A percentile compares a stretch with the other conserved stretches of the same genome.
Evolutionary conservation across 2,797 vertebrate species (phyloP).

Genomic region (Cirrhinus molitorella): DNA sequence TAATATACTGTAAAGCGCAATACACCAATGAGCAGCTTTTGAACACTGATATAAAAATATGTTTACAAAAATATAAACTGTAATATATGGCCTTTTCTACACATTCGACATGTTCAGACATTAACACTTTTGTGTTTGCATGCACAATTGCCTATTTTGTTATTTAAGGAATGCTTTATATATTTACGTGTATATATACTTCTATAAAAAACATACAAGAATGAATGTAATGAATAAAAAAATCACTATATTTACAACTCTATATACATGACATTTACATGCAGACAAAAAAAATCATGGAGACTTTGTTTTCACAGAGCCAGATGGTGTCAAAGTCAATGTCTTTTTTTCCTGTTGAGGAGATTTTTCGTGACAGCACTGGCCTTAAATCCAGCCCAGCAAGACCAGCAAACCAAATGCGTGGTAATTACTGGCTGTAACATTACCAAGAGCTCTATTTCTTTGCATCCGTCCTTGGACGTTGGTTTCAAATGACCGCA

Average conservation of each 20-base stretch:
- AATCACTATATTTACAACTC: conserved; percentile 52
- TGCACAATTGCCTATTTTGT: conserved; percentile 45
- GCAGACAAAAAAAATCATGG: conserved; percentile 17
- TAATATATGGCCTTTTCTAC: conserved; percentile 37
- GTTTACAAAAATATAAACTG: conserved; percentile 63
- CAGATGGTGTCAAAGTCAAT: conserved; percentile 41
- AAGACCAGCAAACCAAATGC: conserved; percentile 38
- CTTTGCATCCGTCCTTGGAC: conserved; percentile 61
- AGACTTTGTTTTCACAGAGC: conserved; percentile 21
- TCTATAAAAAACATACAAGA: conserved; percentile 17
- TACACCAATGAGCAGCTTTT: conserved; percentile 50
- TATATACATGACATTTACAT: conserved; percentile 55
- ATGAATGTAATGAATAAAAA: conserved; percentile 22
- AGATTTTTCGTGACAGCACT: conserved; percentile 52
- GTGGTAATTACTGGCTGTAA: conserved; percentile 65
- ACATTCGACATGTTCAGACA: conserved; percentile 15
- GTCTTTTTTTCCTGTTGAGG: conserved; percentile 43
- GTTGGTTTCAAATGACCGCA: conserved; percentile 88
- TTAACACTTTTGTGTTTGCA: conserved; percentile 35
- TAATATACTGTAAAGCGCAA: conserved; percentile 59
- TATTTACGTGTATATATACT: conserved; percentile 45
- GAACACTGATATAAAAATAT: conserved; percentile 56
- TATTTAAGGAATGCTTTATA: conserved; percentile 25
- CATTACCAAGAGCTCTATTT: conserved; percentile 49
- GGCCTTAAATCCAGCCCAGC: conserved; percentile 57